These are phyloP conservation scores for Sisor rabdophorus DNA, from an alignment of 2,113 vertebrate genomes.

Conservation along the genomic window DNA sequence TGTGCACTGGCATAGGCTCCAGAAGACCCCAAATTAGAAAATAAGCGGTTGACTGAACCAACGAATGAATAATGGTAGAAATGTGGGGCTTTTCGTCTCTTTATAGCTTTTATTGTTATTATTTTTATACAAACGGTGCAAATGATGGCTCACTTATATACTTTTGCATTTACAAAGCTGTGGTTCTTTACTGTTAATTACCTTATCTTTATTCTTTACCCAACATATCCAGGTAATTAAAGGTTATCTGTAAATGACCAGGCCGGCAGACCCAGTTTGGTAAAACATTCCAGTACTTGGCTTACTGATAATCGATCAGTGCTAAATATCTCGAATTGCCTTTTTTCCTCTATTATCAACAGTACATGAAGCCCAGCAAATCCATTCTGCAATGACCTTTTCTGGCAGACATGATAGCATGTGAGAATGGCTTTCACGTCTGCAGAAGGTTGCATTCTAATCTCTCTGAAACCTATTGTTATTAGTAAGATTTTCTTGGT, in stretches of 20 bases:
- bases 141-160: not conserved
- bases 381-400: conserved; percentile 63
- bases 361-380: conserved; percentile 30
- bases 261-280: conserved; percentile 52
- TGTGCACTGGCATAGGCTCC: too few relatives aligned
- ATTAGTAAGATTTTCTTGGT: conserved; percentile 59
- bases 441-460: conserved; percentile 59
- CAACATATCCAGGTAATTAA: conserved; percentile 57
- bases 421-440: conserved; percentile 59
- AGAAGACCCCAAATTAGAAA: too few relatives aligned
- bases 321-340: conserved; percentile 61
- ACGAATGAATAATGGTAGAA: too few relatives aligned
- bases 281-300: conserved; percentile 53
- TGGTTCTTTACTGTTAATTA: not conserved
- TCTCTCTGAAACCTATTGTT: conserved; percentile 69
- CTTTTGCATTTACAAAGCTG: not conserved
- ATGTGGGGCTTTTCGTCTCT: too few relatives aligned
- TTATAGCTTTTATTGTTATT: too few relatives aligned
- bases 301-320: conserved; percentile 65
- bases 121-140: not conserved
- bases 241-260: conserved; percentile 53
- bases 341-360: conserved; percentile 46
- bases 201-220: conserved; percentile 20
- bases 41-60: too few relatives aligned
- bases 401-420: conserved; percentile 48